These are phyloP conservation scores for Tetragnatha montana DNA, from an alignment of 2,888 invertebrate species.

Conservation along the genomic window DNA sequence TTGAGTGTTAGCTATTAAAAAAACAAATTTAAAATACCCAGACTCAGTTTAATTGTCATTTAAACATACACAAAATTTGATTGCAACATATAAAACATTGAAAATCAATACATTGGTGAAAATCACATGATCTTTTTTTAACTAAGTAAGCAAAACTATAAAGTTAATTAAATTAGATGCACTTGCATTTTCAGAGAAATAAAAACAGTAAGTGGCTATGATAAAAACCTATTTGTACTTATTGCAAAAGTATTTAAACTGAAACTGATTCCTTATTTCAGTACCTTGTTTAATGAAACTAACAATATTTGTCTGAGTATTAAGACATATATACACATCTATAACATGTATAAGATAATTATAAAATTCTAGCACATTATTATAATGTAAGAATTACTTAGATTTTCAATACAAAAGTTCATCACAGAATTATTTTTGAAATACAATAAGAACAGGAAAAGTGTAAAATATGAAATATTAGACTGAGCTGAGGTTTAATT, in stretches of 20 bases:
- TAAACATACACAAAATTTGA: constrained; percentile 8
- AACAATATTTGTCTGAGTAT: constrained; percentile 2
- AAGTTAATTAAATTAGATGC: not conserved
- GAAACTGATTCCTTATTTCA: not conserved
- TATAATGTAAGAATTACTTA: constrained; percentile 7
- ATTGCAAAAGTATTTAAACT: not conserved
- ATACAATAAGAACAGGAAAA: not conserved
- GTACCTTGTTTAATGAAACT: not conserved
- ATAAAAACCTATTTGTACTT: not conserved
- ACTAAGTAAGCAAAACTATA: no score
- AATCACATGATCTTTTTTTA: no score
- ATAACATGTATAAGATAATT: not conserved
- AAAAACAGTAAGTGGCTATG: not conserved
- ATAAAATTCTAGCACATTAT: constrained; percentile 4
- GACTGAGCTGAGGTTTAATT: not conserved
- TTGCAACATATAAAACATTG: not conserved
- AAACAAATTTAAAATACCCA: constrained; percentile 20
- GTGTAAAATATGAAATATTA: not conserved
- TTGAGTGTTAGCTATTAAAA: not conserved
- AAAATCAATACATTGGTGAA: not conserved
- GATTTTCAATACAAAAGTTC: constrained; percentile 4
- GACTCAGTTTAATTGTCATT: constrained; percentile 38
- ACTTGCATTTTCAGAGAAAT: not conserved
- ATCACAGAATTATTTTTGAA: constrained; percentile 11
- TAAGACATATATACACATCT: constrained; percentile 5